phyloP scores from a whole-genome alignment of 2,113 vertebrate genomes.

The Caretta caretta region DNA sequence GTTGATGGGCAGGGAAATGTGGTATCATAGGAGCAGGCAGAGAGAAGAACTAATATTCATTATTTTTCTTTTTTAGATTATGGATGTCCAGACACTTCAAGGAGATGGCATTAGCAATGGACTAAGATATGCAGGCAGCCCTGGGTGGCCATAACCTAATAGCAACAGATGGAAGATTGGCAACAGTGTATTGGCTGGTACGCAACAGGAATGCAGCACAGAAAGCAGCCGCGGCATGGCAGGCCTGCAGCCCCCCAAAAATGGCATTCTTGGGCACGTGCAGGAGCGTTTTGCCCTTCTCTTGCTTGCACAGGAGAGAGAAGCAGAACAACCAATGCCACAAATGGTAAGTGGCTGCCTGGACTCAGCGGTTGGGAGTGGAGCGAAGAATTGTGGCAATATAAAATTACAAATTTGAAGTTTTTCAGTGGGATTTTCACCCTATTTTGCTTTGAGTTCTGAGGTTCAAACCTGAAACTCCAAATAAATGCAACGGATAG shows the following conservation, averaged over 20 bases:
- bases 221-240: not conserved
- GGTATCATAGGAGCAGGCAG: not conserved
- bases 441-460: not conserved
- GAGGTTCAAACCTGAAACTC: not conserved
- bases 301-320: fast-evolving
- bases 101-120: not conserved
- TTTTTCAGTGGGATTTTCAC: not conserved
- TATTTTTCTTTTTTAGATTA: not conserved
- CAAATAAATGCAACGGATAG: not conserved
- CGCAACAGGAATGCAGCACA: not conserved
- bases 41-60: not conserved
- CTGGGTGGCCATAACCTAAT: not conserved
- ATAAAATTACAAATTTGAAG: not conserved
- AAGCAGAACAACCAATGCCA: not conserved
- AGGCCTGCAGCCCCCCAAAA: not conserved
- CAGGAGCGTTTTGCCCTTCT: not conserved
- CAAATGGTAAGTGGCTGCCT: fast-evolving
- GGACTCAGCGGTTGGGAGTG: fast-evolving
- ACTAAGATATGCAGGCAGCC: not conserved
- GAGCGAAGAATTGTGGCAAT: not conserved
- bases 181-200: not conserved
- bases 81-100: not conserved
- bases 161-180: not conserved
- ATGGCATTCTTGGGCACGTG: not conserved
- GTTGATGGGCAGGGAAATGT: not conserved